Conservation (phyloP, 2,797 vertebrate genomes). For the Oryzias dopingdopingensis region DNA sequence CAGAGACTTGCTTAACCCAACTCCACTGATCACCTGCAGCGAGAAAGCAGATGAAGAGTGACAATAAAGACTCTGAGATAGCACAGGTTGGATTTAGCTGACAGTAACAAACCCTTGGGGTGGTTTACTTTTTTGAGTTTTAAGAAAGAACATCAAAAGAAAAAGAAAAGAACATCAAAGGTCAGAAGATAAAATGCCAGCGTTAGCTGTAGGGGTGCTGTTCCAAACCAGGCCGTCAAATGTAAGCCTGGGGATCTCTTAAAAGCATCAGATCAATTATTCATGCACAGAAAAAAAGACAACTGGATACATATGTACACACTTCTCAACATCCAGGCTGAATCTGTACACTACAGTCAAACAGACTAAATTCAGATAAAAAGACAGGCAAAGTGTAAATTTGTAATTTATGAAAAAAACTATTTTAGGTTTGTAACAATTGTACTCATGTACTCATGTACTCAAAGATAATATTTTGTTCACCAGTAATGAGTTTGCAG, state of each 20-base stretch:
- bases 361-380: background rate
- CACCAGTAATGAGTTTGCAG: too few relatives aligned
- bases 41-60: constrained; percentile 45
- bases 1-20: constrained; percentile 32
- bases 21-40: constrained; percentile 38
- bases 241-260: constrained; percentile 17
- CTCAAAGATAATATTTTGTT: too few relatives aligned
- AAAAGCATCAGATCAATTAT: constrained; percentile 38
- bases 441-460: too few relatives aligned
- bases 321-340: constrained; percentile 1
- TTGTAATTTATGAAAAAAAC: too few relatives aligned
- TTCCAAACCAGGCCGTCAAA: constrained; percentile 10
- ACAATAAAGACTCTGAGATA: constrained; percentile 47
- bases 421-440: too few relatives aligned
- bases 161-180: constrained; percentile 24
- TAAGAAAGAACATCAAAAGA: constrained; percentile 22
- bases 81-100: constrained; percentile 42
- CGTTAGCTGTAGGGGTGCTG: constrained; percentile 27
- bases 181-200: constrained; percentile 47
- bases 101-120: constrained; percentile 30
- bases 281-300: constrained; percentile 18
- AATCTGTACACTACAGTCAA: constrained; percentile 5
- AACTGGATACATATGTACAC: constrained; percentile 1
- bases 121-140: constrained; percentile 33
- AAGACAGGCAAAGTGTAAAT: too few relatives aligned